Evolutionary conservation across 2,113 vertebrate species (phyloP), one percentile per base, ranked within the genome.

Genomic region (Patagioenas fasciata): DNA sequence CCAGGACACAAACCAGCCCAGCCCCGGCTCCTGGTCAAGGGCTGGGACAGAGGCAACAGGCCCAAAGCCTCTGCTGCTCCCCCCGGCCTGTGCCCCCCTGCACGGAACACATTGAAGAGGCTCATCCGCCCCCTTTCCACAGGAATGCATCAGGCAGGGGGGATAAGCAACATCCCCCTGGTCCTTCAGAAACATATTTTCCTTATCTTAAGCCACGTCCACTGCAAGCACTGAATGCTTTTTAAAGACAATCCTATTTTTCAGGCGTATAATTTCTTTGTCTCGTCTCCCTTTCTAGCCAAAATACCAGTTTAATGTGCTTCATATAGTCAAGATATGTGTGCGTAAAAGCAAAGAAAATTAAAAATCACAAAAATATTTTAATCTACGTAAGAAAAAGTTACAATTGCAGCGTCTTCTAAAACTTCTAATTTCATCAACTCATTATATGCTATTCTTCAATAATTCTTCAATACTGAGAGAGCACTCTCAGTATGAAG

Each of bases 391-490:
- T 92, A 84, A 84, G 56, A 88, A 91, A 85, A 70, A 90, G 69
- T 94, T 93, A 78, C 23, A 11, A 64, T 78, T 88, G 74, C 28
- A 69, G 16, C 26, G 29, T 79, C 79, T 94, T 86, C 61, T 7
- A 91, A 93, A 84, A 89, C 61, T 90, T 95, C 36, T 72, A 48
- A 94, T 94, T 95, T 96, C 75, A 96, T 69, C 88, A 91, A 87
- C 65, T 81, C 86, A 58, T 64, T 91, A 28, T 36, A 93, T 70
- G 94, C 86, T 65, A 82, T 85, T 88, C 44, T 85, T 95, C 85
- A 89, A 79, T n/a, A 38, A 82, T 85, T 88, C 44, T 85, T 95
- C 85, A 87, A 79, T n/a, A 42, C 44, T 47, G 54, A 95, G 79
- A 85, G 58, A 44, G 36, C 40, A 82, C 57, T 96, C 62, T 67